Conservation (phyloP, 2,888 invertebrate species). For the Troides aeacus region DNA sequence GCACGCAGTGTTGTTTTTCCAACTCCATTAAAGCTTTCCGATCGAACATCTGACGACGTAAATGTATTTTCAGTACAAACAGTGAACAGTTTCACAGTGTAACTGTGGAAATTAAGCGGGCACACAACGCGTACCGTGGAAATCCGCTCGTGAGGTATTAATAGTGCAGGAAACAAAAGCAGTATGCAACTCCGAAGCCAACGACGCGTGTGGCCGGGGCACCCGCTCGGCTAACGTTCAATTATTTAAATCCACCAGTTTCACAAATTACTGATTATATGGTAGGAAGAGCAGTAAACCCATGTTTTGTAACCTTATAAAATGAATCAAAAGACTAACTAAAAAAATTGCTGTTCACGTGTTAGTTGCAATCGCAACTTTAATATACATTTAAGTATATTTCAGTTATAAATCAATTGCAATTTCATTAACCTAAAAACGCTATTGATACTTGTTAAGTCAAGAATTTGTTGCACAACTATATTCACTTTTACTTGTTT, state of each 20-base stretch:
- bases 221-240: neutral
- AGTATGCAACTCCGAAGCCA: conserved; percentile 25
- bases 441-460: neutral
- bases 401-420: too few species aligned
- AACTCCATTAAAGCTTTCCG: conserved; percentile 55
- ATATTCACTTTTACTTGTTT: too few species aligned
- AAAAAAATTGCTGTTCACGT: neutral
- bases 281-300: neutral
- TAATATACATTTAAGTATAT: neutral
- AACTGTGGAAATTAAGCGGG: conserved; percentile 42
- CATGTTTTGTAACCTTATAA: neutral
- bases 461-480: too few species aligned
- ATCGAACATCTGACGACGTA: conserved; percentile 62
- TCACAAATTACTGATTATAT: neutral
- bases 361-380: neutral
- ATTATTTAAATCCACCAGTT: conserved; percentile 13
- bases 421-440: too few species aligned
- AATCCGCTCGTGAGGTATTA: conserved; percentile 61
- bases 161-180: conserved; percentile 50
- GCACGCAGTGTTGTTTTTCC: conserved; percentile 51
- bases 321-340: neutral
- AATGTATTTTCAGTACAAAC: conserved; percentile 74
- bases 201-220: conserved; percentile 35
- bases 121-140: conserved; percentile 47
- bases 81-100: conserved; percentile 40